Conservation (phyloP, 2,888 invertebrate genomes). For the Epinotia demarniana region DNA sequence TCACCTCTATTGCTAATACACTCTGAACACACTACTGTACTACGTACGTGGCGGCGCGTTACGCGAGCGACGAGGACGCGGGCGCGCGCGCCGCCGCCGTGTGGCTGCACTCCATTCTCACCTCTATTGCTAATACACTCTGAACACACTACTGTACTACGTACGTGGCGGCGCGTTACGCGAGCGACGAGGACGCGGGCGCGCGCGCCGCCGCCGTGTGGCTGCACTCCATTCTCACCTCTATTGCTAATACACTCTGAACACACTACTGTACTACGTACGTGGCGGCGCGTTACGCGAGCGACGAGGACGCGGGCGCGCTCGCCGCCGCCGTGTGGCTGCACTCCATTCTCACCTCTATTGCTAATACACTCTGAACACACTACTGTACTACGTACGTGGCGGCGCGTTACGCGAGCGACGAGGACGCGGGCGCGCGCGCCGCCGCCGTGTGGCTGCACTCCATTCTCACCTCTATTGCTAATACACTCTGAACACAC, state of each 20-base stretch:
- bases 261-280: neutral
- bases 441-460: slow-evolving; percentile 86
- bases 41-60: slow-evolving; percentile 61
- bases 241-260: slow-evolving; percentile 51
- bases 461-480: slow-evolving; percentile 71
- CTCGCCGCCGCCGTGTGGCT: slow-evolving; percentile 87
- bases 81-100: slow-evolving; percentile 87
- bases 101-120: slow-evolving; percentile 84
- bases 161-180: slow-evolving; percentile 68
- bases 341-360: slow-evolving; percentile 72
- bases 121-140: slow-evolving; percentile 52
- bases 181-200: slow-evolving; percentile 87
- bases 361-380: slow-evolving; percentile 48
- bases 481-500: slow-evolving; percentile 40
- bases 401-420: slow-evolving; percentile 70
- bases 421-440: slow-evolving; percentile 89
- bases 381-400: neutral
- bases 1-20: slow-evolving; percentile 54
- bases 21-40: neutral
- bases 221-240: slow-evolving; percentile 80
- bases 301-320: slow-evolving; percentile 89
- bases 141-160: neutral
- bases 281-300: slow-evolving; percentile 69
- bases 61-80: slow-evolving; percentile 86
- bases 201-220: slow-evolving; percentile 87